phyloP scores from a whole-genome alignment of 2,888 invertebrate genomes.

The Anoplius nigerrimus region DNA sequence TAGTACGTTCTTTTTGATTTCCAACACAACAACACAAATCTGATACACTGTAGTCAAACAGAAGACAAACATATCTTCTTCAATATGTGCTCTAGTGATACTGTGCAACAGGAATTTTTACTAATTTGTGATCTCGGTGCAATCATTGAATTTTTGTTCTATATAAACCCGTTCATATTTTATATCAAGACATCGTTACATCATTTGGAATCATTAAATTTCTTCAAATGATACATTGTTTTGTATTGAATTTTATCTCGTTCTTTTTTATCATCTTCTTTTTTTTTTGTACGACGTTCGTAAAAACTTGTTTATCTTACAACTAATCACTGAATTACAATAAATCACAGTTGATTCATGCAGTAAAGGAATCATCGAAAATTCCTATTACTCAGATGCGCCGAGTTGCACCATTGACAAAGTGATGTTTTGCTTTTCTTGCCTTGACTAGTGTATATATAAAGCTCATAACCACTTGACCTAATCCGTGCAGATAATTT shows the following conservation, averaged over 20 bases:
- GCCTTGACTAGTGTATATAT: slow-evolving; percentile 64
- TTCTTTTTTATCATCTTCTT: slow-evolving; percentile 4
- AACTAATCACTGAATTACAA: slow-evolving; percentile 60
- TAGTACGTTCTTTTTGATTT: slow-evolving; percentile 39
- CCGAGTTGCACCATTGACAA: slow-evolving; percentile 62
- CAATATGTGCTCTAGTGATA: slow-evolving; percentile 57
- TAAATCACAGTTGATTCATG: slow-evolving; percentile 63
- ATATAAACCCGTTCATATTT: slow-evolving; percentile 1
- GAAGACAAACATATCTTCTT: slow-evolving; percentile 58
- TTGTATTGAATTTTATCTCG: slow-evolving; percentile 24
- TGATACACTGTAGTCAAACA: slow-evolving; percentile 58
- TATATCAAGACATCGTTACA: not conserved
- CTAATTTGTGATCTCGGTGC: slow-evolving; percentile 27
- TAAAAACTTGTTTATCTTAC: slow-evolving; percentile 54
- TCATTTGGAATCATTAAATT: slow-evolving; percentile 17
- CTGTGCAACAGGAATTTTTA: slow-evolving; percentile 63
- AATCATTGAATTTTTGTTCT: not conserved
- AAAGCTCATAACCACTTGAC: slow-evolving; percentile 64
- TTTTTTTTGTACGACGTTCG: slow-evolving; percentile 36
- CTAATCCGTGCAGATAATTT: slow-evolving; percentile 55
- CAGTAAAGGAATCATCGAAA: slow-evolving; percentile 54
- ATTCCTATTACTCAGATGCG: slow-evolving; percentile 62
- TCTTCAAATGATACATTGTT: slow-evolving; percentile 14
- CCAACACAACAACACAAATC: slow-evolving; percentile 44
- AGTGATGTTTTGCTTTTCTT: slow-evolving; percentile 60